phyloP scores from a whole-genome alignment of 2,888 invertebrate species.

The Aromia moschata region DNA sequence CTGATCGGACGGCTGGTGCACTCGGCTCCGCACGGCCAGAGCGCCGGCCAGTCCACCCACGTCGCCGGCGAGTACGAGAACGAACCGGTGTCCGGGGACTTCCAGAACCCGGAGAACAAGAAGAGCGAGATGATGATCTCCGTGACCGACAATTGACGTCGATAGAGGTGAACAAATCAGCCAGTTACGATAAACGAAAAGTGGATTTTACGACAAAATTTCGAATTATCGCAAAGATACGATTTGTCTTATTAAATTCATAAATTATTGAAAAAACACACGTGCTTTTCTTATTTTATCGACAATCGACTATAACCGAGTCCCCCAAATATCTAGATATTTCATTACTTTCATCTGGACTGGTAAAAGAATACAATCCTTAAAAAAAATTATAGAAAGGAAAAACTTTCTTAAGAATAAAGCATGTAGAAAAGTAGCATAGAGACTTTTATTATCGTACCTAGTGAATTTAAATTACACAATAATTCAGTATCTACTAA shows the following conservation, averaged over 20 bases:
- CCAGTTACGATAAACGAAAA: background rate
- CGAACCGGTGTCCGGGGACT: constrained; percentile 57
- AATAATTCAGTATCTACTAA: no score
- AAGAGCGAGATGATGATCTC: constrained; percentile 61
- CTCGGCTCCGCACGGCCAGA: constrained; percentile 66
- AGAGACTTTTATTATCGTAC: no score
- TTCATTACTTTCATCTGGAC: no score
- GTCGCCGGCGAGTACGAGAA: constrained; percentile 49
- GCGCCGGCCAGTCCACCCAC: constrained; percentile 41
- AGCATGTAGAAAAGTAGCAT: no score
- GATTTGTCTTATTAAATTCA: background rate
- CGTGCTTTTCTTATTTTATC: no score
- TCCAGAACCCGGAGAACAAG: constrained; percentile 60
- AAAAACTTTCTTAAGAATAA: no score
- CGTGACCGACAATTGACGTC: constrained; percentile 50
- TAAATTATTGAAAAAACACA: no score
- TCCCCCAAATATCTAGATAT: no score
- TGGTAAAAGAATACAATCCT: no score
- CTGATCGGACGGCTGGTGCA: constrained; percentile 71
- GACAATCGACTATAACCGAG: no score
- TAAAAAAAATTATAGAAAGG: no score
- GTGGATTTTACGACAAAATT: background rate
- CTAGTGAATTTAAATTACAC: no score
- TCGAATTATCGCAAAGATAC: background rate
- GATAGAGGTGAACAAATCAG: background rate